Evolutionary conservation across 2,113 vertebrate genomes (phyloP).

Genomic region (Colossoma macropomum): DNA sequence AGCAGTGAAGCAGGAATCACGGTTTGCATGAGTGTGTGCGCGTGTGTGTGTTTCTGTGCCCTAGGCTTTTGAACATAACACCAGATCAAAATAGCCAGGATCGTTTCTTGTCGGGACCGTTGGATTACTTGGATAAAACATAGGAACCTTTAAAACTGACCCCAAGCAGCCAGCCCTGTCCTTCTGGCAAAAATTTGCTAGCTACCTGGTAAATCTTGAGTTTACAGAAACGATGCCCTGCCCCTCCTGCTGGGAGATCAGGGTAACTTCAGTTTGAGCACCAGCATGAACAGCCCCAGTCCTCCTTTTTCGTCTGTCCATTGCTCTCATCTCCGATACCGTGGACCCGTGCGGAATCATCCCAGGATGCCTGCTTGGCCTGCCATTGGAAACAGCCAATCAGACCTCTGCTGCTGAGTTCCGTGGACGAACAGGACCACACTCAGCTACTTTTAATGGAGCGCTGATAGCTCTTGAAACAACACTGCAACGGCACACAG

Average conservation of each 20-base stretch:
- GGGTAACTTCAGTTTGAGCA: slow-evolving; percentile 69
- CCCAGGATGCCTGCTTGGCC: slow-evolving; percentile 62
- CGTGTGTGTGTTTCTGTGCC: neutral
- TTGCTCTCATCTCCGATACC: slow-evolving; percentile 11
- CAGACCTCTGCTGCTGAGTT: slow-evolving; percentile 26
- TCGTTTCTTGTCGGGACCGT: slow-evolving; percentile 50
- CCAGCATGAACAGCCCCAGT: slow-evolving; percentile 79
- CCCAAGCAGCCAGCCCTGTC: slow-evolving; percentile 49
- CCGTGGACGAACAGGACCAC: neutral
- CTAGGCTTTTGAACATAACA: slow-evolving; percentile 15
- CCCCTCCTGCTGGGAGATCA: slow-evolving; percentile 21
- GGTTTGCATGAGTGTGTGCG: slow-evolving; percentile 25
- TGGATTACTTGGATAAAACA: slow-evolving; percentile 10
- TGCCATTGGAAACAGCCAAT: slow-evolving; percentile 33
- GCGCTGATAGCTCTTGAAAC: neutral
- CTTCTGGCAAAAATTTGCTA: slow-evolving; percentile 38
- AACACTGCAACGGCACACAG: neutral
- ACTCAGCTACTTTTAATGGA: neutral
- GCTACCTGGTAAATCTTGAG: slow-evolving; percentile 63
- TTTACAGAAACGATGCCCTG: slow-evolving; percentile 59
- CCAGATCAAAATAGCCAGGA: slow-evolving; percentile 46
- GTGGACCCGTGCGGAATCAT: slow-evolving; percentile 38
- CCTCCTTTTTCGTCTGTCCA: slow-evolving; percentile 24
- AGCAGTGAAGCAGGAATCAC: neutral
- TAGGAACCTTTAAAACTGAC: slow-evolving; percentile 1